Evolutionary conservation across 2,888 invertebrate species (phyloP).

Genomic region (Conistra vaccinii): DNA sequence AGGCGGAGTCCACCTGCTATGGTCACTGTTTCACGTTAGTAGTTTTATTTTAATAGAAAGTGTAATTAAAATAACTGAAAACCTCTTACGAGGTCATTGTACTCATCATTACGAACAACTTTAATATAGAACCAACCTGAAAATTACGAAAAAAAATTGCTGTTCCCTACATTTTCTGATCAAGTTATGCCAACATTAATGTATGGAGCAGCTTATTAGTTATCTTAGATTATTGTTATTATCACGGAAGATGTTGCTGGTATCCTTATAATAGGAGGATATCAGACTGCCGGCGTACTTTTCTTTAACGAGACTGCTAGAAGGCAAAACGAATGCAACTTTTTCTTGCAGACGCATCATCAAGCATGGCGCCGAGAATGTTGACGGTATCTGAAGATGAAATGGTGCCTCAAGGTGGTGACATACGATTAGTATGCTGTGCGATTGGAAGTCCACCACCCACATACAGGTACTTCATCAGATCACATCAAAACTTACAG

Average conservation of each 20-base stretch:
- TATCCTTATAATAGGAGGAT: neutral
- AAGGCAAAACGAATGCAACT: neutral
- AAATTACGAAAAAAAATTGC: neutral
- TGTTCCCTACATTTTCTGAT: neutral
- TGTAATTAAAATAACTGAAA: neutral
- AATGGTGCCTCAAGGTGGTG: slow-evolving; percentile 92
- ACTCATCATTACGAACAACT: neutral
- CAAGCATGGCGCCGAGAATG: slow-evolving; percentile 92
- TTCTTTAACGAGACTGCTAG: neutral
- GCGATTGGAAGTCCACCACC: slow-evolving; percentile 94
- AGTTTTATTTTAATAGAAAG: neutral
- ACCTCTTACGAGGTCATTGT: neutral
- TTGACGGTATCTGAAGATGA: slow-evolving; percentile 92
- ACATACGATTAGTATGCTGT: slow-evolving; percentile 93
- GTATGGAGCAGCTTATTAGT: too few species aligned
- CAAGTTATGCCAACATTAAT: neutral
- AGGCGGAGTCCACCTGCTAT: slow-evolving; percentile 93
- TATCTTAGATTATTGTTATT: neutral
- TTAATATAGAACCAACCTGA: neutral
- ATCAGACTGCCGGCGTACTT: neutral
- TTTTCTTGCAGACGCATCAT: slow-evolving; percentile 79
- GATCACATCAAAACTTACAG: neutral
- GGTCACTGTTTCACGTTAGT: slow-evolving; percentile 93
- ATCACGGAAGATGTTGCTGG: neutral
- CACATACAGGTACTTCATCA: slow-evolving; percentile 90